Evolutionary conservation across 1,140 invertebrate genomes (phyloP).

Genomic region (Antheraea pernyi): DNA sequence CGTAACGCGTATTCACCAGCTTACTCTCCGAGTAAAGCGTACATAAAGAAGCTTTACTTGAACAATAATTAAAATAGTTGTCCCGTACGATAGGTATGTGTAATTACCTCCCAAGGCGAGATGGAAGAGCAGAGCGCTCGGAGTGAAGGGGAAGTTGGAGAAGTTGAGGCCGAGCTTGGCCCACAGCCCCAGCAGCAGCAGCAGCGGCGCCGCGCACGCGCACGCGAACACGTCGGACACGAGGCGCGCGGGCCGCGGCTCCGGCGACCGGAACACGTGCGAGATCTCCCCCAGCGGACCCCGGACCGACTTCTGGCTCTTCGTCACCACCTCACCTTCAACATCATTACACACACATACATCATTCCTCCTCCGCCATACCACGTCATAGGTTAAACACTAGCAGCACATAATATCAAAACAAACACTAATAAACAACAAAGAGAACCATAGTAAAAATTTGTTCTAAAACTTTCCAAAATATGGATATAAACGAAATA

Average conservation of each 20-base stretch:
- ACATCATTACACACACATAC: neutral
- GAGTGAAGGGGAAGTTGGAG: conserved; percentile 88
- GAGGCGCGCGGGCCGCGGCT: conserved; percentile 91
- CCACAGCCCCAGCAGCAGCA: conserved; percentile 94
- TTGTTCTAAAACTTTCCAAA: no score
- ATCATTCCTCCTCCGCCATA: no score
- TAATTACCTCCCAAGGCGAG: conserved; percentile 82
- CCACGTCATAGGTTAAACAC: no score
- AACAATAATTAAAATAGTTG: no score
- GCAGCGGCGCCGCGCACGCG: conserved; percentile 89
- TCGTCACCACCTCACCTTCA: conserved; percentile 5
- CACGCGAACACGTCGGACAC: conserved; percentile 95
- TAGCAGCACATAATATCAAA: no score
- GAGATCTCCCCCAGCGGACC: conserved; percentile 91
- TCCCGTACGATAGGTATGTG: no score
- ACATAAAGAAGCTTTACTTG: no score
- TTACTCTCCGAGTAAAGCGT: no score
- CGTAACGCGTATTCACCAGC: no score
- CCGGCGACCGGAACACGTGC: conserved; percentile 96
- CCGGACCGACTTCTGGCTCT: conserved; percentile 35
- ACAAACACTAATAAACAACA: no score
- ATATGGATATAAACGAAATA: no score
- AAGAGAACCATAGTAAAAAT: no score
- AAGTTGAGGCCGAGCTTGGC: conserved; percentile 93
- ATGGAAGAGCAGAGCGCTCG: conserved; percentile 93